Evolutionary conservation across 2,797 vertebrate species (phyloP), one percentile per base, ranked within the genome.

Genomic region (Fringilla coelebs): DNA sequence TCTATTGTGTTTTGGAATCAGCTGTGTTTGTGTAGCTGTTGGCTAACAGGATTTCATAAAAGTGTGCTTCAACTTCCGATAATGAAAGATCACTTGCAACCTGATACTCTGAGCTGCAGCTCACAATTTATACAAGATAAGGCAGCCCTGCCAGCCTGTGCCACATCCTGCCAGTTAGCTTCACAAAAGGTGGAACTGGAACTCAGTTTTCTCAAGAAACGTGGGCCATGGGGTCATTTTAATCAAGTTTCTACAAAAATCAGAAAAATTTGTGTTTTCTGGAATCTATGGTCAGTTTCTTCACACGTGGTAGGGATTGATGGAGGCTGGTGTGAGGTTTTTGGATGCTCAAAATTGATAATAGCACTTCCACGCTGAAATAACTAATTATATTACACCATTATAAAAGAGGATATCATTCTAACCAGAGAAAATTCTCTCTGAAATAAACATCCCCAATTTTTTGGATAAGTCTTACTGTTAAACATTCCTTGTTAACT

Each of bases 81-180:
- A 94, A 77, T 6, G 9, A 91, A 96, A n/a, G 97, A 32, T 67
- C 57, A 16, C 82, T 95, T 43, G 95, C 16, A 38, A 21, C 86
- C 34, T 85, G 31, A 49, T 41, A 72, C 48, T 88, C 87, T 25
- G 62, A 96, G 52, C 28, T 94, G 7, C 5, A 46, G 51, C 38
- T 72, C 49, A 38, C 18, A 28, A 4, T 68, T 89, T 67, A 9
- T 51, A n/a, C 22, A 55, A 52, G n/a, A 60, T 34, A 77, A 74
- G 17, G 34, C 14, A 62, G 54, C 10, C n/a, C 28, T 80, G 29
- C 20, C 28, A 76, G 51, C 18, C 16, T 65, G 13, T 38, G n/a
- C 40, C 21, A 20, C 17, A 45, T 71, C 13, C 72, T 65, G 15
- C 17, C 21, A 46, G 24, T 46, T 16, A 9, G 14, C 3, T 24